phyloP scores from a whole-genome alignment of 2,888 invertebrate species.

The Saturnia japonica region DNA sequence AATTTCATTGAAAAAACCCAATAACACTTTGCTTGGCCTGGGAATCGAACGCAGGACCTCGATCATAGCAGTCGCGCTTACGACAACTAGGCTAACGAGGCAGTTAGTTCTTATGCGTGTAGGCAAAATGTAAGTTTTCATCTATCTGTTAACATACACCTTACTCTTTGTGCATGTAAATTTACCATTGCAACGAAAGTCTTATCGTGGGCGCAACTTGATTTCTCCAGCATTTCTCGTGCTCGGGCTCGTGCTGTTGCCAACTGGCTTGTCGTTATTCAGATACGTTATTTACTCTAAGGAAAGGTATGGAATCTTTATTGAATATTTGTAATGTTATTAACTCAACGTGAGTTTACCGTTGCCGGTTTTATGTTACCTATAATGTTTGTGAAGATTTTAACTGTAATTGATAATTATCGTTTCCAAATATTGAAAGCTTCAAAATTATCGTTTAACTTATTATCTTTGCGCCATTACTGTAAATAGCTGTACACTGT shows the following conservation, averaged over 20 bases:
- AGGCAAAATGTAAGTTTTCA: neutral
- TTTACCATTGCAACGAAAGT: conserved; percentile 49
- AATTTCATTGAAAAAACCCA: no score
- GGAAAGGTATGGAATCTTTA: conserved; percentile 13
- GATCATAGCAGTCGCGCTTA: no score
- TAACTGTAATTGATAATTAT: neutral
- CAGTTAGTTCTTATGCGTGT: neutral
- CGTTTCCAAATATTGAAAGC: neutral
- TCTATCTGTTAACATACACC: conserved; percentile 30
- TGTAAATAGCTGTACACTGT: neutral
- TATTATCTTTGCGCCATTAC: neutral
- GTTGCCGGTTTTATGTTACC: conserved; percentile 4
- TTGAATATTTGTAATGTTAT: conserved; percentile 10
- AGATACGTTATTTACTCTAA: conserved; percentile 14
- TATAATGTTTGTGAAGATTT: neutral
- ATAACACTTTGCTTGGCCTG: no score
- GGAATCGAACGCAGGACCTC: no score
- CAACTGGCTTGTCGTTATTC: conserved; percentile 32
- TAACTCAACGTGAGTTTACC: conserved; percentile 7
- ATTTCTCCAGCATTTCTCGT: conserved; percentile 53
- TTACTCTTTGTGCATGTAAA: conserved; percentile 58
- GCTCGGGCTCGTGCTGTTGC: conserved; percentile 42
- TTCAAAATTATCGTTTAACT: neutral
- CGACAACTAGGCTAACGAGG: no score
- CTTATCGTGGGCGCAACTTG: conserved; percentile 51